Evolutionary conservation across 2,888 invertebrate genomes (phyloP), one percentile per base, ranked within the genome.

Genomic region (Dynastes tityus): DNA sequence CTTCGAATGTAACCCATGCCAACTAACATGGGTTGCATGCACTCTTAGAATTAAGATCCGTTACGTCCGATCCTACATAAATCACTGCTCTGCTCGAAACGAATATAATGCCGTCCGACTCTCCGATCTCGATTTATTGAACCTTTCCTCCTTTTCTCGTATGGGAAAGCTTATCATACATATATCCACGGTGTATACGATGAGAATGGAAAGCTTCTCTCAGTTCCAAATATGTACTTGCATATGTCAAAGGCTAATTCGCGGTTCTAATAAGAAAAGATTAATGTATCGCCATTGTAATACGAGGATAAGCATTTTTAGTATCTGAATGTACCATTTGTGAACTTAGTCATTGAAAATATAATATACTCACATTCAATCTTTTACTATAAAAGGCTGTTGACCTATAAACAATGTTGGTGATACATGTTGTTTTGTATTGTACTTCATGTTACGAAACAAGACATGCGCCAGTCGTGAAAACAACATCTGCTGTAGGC

Each of bases 1-100:
- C 61, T 6, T 61, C 61, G 61, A 61, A 61, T 61, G 61, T 61
- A 61, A 29, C 61, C 29, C 22, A 55, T 55, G 55, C 13, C 32
- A 55, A 55, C 55, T 55, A 61, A 13, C 61, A 61, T 61, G 61
- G 22, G 61, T 22, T 61, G 61, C 61, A 61, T 61, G 61, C 61
- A 29, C 6, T 61, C 29, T 61, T 0, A 61, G 61, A 61, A 61
- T 61, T 61, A 29, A 61, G 61, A 61, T 61, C 61, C 61, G 61
- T 61, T 61, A 61, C 29, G 61, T 29, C 61, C 45, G 22, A 61
- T 61, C 22, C 27, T 27, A 61, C 29, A 61, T 61, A 61, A 61
- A 61, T 61, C 61, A 61, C 22, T 61, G 61, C 32, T 61, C 61
- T 61, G 61, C 61, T 61, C 61, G 61, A 27, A 61, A 13, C 11